phyloP scores from a whole-genome alignment of 2,888 invertebrate species.

The Melanchra persicariae region DNA sequence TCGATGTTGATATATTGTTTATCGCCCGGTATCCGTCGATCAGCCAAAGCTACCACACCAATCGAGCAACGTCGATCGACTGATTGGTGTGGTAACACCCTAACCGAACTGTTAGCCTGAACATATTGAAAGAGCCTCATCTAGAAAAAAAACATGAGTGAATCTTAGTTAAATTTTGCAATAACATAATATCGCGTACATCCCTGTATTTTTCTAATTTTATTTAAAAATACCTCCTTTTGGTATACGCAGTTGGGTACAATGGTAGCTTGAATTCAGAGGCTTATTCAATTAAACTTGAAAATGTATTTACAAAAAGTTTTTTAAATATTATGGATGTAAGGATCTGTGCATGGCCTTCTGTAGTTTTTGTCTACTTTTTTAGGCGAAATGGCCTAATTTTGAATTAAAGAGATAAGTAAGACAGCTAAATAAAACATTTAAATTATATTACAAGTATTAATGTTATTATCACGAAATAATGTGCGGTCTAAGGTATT shows the following conservation, averaged over 20 bases:
- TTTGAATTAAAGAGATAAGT: constrained; percentile 16
- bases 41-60: too few relatives aligned
- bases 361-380: background rate
- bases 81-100: too few relatives aligned
- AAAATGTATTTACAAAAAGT: constrained; percentile 37
- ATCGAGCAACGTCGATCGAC: too few relatives aligned
- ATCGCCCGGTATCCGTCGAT: too few relatives aligned
- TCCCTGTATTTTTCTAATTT: too few relatives aligned
- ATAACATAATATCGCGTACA: constrained; percentile 16
- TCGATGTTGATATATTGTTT: too few relatives aligned
- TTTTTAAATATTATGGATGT: background rate
- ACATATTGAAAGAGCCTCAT: too few relatives aligned
- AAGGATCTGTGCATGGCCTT: background rate
- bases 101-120: too few relatives aligned
- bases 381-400: constrained; percentile 5
- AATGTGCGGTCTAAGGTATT: too few relatives aligned
- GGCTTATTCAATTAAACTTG: constrained; percentile 29
- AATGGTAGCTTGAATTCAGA: constrained; percentile 38
- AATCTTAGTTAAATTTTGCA: background rate
- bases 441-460: too few relatives aligned
- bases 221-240: background rate
- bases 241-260: background rate
- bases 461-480: too few relatives aligned
- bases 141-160: too few relatives aligned
- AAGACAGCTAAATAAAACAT: background rate